Percentiles rank a stretch among this genome's conserved stretches.
These are phyloP conservation scores for Deroplatys truncata DNA, from an alignment of 2,888 invertebrate genomes.

Conservation along the genomic window DNA sequence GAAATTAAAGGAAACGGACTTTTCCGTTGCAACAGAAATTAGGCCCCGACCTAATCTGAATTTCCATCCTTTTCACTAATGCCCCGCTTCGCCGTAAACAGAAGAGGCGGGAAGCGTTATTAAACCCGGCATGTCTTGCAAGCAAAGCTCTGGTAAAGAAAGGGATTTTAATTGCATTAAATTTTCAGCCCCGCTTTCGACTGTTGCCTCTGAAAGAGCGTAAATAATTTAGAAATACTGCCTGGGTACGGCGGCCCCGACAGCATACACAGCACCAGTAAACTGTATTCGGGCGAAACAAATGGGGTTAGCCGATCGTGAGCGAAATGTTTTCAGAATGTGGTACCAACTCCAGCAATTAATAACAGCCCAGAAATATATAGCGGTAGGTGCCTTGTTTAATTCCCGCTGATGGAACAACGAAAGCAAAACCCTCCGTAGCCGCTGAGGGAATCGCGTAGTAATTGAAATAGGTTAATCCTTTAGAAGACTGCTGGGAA, in stretches of 20 bases:
- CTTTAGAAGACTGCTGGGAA: too few relatives aligned
- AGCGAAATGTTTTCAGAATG: background rate
- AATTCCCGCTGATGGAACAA: too few relatives aligned
- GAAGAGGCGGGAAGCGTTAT: background rate
- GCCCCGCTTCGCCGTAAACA: background rate
- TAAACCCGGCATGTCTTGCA: background rate
- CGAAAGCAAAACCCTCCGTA: too few relatives aligned
- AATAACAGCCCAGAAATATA: too few relatives aligned
- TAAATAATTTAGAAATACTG: background rate
- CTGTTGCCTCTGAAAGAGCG: background rate
- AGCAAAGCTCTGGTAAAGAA: background rate
- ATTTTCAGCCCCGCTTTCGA: background rate
- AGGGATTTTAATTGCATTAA: background rate
- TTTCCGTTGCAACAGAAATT: background rate
- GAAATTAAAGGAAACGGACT: background rate
- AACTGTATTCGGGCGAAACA: too few relatives aligned
- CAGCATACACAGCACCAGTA: background rate
- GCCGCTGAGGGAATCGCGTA: too few relatives aligned
- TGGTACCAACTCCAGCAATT: too few relatives aligned
- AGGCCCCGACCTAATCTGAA: background rate
- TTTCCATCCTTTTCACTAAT: background rate
- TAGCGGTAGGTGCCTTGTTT: too few relatives aligned
- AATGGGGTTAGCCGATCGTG: background rate
- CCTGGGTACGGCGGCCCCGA: background rate
- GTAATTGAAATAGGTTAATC: too few relatives aligned